Evolutionary conservation across 2,888 invertebrate genomes (phyloP).

Genomic region (Calliopum simillimum): DNA sequence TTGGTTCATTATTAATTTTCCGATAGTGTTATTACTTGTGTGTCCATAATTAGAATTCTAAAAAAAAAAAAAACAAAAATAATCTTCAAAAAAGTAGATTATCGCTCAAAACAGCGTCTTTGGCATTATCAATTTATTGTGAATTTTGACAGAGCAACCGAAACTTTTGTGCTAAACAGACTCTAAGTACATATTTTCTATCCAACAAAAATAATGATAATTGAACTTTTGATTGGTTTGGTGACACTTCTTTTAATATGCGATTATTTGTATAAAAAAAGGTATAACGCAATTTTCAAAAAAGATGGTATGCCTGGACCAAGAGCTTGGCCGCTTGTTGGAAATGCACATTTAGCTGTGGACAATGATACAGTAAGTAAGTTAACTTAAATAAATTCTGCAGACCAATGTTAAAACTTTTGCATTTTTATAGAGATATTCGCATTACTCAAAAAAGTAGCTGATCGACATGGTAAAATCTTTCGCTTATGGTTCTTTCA

Average conservation of each 20-base stretch:
- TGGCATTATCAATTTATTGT: too few species aligned
- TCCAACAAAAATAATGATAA: background rate
- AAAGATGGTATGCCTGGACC: conserved; percentile 35
- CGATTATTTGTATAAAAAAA: conserved; percentile 39
- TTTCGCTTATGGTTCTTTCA: conserved; percentile 39
- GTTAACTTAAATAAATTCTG: too few species aligned
- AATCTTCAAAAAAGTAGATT: too few species aligned
- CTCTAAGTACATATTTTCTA: too few species aligned
- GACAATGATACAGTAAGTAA: conserved; percentile 41
- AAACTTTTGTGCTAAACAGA: too few species aligned
- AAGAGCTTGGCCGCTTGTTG: conserved; percentile 36
- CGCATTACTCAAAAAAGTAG: conserved; percentile 23
- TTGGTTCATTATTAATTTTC: too few species aligned
- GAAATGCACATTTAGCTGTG: conserved; percentile 26
- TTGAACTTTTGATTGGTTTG: background rate
- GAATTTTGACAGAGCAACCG: too few species aligned
- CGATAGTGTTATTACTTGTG: too few species aligned
- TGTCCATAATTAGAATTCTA: too few species aligned
- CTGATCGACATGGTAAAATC: conserved; percentile 37
- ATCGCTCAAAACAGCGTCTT: too few species aligned
- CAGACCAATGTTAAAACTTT: background rate
- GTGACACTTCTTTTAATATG: conserved; percentile 12
- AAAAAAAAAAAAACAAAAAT: too few species aligned
- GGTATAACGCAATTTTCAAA: conserved; percentile 31
- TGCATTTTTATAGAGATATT: conserved; percentile 37